phyloP scores from a whole-genome alignment of 2,797 vertebrate genomes.

The Emydoidea blandingii region DNA sequence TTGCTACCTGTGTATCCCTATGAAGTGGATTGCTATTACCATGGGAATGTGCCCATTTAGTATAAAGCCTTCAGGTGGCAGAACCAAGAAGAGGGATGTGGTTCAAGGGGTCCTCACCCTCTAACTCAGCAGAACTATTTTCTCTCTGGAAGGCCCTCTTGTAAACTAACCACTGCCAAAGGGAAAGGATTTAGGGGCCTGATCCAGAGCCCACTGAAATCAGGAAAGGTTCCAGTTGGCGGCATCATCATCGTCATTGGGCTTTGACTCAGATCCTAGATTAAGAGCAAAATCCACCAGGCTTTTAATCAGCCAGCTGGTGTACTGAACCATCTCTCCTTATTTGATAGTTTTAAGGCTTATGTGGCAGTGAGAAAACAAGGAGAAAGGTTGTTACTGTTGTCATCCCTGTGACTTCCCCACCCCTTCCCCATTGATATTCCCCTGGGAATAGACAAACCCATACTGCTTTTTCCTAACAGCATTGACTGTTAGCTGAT shows the following conservation, averaged over 20 bases:
- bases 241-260: neutral
- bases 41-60: neutral
- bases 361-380: neutral
- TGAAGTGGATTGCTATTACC: neutral
- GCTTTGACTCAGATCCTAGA: neutral
- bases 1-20: neutral
- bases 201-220: neutral
- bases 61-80: constrained; percentile 5
- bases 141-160: constrained; percentile 4
- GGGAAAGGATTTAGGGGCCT: neutral
- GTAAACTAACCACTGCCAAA: neutral
- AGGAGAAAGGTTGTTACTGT: neutral
- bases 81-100: constrained; percentile 14
- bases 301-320: neutral
- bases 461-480: fast-evolving
- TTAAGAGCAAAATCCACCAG: neutral
- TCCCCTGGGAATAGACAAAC: neutral
- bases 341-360: neutral
- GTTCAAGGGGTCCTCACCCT: constrained; percentile 40
- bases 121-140: constrained; percentile 9
- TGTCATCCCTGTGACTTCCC: neutral
- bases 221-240: neutral
- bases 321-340: neutral
- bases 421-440: fast-evolving
- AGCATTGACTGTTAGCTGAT: neutral